phyloP scores from a whole-genome alignment of 2,113 vertebrate species.

The Coptodon bakossiorum region DNA sequence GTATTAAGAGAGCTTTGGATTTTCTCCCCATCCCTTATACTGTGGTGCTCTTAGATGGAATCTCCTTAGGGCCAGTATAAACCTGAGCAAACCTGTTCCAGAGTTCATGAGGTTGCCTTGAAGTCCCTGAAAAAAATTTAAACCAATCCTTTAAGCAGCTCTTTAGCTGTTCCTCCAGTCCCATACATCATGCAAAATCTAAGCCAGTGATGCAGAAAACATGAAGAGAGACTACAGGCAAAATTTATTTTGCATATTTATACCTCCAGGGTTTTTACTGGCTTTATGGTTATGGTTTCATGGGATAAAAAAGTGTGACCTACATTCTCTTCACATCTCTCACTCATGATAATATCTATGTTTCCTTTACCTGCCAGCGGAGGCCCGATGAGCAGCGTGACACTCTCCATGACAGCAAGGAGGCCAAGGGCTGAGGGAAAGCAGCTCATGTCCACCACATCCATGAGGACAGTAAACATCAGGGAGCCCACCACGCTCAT shows the following conservation, averaged over 20 bases:
- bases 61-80: neutral
- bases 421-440: conserved; percentile 90
- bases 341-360: neutral
- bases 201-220: neutral
- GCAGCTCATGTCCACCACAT: conserved; percentile 83
- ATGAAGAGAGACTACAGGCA: neutral
- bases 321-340: neutral
- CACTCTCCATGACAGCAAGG: conserved; percentile 82
- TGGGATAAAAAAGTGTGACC: neutral
- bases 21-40: neutral
- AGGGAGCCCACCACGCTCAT: conserved; percentile 84
- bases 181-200: neutral
- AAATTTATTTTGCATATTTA: neutral
- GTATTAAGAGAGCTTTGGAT: neutral
- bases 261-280: neutral
- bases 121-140: neutral
- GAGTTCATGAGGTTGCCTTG: neutral
- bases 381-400: conserved; percentile 82
- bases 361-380: conserved; percentile 79
- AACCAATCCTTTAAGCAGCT: neutral
- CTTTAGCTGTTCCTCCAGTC: neutral
- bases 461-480: conserved; percentile 90
- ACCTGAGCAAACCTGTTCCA: neutral
- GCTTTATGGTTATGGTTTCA: neutral
- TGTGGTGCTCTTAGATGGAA: neutral